These are phyloP conservation scores for Xylocampa areola DNA, from an alignment of 2,888 invertebrate species.

Conservation along the genomic window DNA sequence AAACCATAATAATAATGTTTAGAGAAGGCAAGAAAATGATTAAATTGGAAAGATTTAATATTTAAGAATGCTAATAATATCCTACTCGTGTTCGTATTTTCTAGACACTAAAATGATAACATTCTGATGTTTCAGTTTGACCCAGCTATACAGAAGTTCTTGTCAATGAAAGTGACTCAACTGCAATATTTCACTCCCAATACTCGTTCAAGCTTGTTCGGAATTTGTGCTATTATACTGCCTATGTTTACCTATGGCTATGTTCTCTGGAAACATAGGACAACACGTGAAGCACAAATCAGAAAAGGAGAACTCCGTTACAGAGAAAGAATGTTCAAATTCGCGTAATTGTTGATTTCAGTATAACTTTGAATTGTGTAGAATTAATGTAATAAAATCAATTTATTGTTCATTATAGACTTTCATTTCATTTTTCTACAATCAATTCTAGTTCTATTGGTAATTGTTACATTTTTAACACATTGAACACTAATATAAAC, in stretches of 20 bases:
- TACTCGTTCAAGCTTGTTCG: slow-evolving; percentile 86
- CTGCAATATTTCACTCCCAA: slow-evolving; percentile 92
- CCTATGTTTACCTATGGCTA: slow-evolving; percentile 90
- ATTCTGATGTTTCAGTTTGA: slow-evolving; percentile 97
- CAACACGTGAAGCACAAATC: slow-evolving; percentile 87
- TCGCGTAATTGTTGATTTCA: slow-evolving; percentile 80
- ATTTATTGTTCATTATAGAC: slow-evolving; percentile 29
- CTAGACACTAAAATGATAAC: too few relatives aligned
- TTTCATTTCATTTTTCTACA: slow-evolving; percentile 14
- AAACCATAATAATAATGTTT: slow-evolving; percentile 18
- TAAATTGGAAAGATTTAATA: slow-evolving; percentile 28
- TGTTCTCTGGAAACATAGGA: slow-evolving; percentile 87
- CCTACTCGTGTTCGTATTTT: too few relatives aligned
- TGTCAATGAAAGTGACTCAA: slow-evolving; percentile 92
- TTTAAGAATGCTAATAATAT: too few relatives aligned
- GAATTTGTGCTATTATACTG: slow-evolving; percentile 85
- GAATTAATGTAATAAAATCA: slow-evolving; percentile 54
- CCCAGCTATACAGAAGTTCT: slow-evolving; percentile 93
- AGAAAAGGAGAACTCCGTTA: slow-evolving; percentile 94
- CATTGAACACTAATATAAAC: slow-evolving; percentile 13
- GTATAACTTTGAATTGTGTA: slow-evolving; percentile 37
- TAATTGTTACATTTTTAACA: slow-evolving; percentile 6
- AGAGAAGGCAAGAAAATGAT: background rate
- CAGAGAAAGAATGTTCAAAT: slow-evolving; percentile 92
- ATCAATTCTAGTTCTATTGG: background rate